A percentile compares a stretch with the other conserved stretches of the same genome.
Evolutionary conservation across 2,888 invertebrate genomes (phyloP).

Genomic region (Monoplex corrugatus): DNA sequence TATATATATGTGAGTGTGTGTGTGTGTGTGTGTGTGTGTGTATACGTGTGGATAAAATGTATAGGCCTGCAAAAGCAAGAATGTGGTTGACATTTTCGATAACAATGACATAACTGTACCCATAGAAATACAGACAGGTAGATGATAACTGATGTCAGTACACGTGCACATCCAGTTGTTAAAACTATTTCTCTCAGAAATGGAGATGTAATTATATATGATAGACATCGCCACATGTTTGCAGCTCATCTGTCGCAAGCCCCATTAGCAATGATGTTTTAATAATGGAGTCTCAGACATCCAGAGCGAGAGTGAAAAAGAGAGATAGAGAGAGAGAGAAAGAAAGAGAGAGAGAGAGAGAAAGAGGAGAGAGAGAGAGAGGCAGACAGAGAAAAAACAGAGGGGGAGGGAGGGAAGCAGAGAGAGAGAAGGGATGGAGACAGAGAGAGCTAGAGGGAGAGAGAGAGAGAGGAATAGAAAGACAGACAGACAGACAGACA

Average conservation of each 20-base stretch:
- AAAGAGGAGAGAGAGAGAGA: background rate
- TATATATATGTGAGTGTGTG: constrained; percentile 17
- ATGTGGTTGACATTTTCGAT: too few species aligned
- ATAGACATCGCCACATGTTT: too few species aligned
- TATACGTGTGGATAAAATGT: background rate
- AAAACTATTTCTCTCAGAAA: too few species aligned
- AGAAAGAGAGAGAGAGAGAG: background rate
- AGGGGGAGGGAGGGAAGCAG: background rate
- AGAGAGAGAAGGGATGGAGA: background rate
- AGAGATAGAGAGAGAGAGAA: background rate
- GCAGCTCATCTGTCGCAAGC: too few species aligned
- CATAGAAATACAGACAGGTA: too few species aligned
- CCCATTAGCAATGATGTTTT: too few species aligned
- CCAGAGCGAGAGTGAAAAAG: background rate
- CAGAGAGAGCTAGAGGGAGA: background rate
- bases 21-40: background rate
- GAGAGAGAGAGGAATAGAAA: background rate
- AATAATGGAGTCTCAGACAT: background rate
- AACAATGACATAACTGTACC: too few species aligned
- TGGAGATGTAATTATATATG: too few species aligned
- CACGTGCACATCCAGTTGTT: too few species aligned
- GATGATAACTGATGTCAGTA: too few species aligned
- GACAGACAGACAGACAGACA: background rate
- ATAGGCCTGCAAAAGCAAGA: too few species aligned
- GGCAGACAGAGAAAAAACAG: background rate